Conservation (phyloP, 2,113 vertebrate genomes). For the Plotosus lineatus region DNA sequence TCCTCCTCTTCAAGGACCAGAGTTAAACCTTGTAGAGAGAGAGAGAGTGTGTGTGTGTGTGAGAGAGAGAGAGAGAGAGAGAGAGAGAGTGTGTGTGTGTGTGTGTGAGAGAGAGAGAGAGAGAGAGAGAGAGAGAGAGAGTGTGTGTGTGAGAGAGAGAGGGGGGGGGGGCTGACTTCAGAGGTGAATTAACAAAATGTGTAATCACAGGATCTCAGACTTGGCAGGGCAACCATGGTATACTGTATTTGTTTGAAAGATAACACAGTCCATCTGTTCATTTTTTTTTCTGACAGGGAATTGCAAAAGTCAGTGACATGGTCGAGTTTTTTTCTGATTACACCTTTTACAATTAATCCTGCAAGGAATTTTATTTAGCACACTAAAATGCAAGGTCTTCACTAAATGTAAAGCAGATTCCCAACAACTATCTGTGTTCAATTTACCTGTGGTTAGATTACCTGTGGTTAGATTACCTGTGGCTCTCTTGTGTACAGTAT, state of each 20-base stretch:
- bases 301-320: neutral
- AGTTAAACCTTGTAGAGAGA: neutral
- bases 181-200: neutral
- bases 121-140: neutral
- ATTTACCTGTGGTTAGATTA: neutral
- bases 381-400: neutral
- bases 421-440: neutral
- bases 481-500: neutral
- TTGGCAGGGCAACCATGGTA: slow-evolving; percentile 1
- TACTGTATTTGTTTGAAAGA: neutral
- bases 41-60: neutral
- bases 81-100: neutral
- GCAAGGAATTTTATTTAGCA: neutral
- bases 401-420: slow-evolving; percentile 10
- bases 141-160: neutral
- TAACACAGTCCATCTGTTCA: neutral
- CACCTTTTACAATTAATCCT: neutral
- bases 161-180: neutral
- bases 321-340: neutral
- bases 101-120: neutral
- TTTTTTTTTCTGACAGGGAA: neutral
- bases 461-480: neutral
- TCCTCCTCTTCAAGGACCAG: slow-evolving; percentile 45
- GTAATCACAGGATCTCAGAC: slow-evolving; percentile 2
- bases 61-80: no score